Base-by-base conservation (phyloP, 2,888 invertebrate genomes). In the Campoplex capitator region DNA sequence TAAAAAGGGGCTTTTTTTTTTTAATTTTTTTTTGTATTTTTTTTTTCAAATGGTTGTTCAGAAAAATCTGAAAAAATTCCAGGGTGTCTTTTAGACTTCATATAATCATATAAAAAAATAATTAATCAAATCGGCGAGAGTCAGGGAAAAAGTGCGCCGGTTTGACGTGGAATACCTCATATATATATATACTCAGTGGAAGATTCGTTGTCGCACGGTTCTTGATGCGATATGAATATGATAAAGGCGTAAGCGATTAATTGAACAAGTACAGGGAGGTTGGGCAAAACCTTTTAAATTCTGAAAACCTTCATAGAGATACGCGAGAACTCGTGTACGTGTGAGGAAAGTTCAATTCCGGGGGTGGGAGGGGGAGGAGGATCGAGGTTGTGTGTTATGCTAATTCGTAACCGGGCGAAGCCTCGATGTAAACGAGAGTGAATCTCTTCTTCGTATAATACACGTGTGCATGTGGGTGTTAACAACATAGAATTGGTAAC, bases 401-500 rank as follows among this genome's bases (percentile, higher is more conserved):
- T 83, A 86, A 86, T 86, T 83, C 62, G 51, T 65, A 83, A 81
- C 75, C 70, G 68, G 77, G 65, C 48, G 65, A 70, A 85, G 74
- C 62, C 74, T 75, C 73, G 67, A 38, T n/a, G 67, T 51, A 38
- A 79, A 32, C 73, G 54, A 38, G 73, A 54, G 74, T 38, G 71
- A 75, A 70, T 62, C 75, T 56, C 78, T 75, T 32, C 32, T 3
- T 11, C 11, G 3, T 58, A 58, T 58, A 13, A 13, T 11, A 13
- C 13, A 16, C 18, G 62, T 28, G 32, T 32, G 85, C 78, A 32
- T 16, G 32, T 42, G 85, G 68, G 68, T 83, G 85, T 85, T 78
- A 83, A 83, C 85, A 82, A 83, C 85, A 83, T 62, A 45, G 83
- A 79, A 85, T 85, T 85, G 74, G 83, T 85, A 83, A 85, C 79